Base-by-base conservation (phyloP, 2,888 invertebrate species). In the Apodemia zela region DNA sequence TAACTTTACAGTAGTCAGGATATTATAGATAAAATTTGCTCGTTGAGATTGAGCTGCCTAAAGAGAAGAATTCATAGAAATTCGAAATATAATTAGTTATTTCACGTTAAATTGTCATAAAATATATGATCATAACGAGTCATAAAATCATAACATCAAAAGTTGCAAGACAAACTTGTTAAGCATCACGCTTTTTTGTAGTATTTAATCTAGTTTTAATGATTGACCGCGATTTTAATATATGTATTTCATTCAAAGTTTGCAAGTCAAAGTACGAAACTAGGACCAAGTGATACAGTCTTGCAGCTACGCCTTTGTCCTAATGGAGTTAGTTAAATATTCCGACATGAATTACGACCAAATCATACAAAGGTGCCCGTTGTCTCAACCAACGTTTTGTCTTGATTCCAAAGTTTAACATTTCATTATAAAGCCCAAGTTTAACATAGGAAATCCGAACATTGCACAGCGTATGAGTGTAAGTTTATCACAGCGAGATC, bases 201-300 rank as follows among this genome's bases (percentile, higher is more conserved):
- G 3, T 49, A 15, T 18, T 17, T 58, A 64, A 59, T 68, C 64
- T 63, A 66, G 59, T 59, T 63, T 49, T 45, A 60, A 64, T 21
- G 35, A 29, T 58, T 45, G 67, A 63, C 61, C 67, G 65, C 64
- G 66, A 64, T 61, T 65, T 62, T 67, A 68, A 71, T 68, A 65
- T 67, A 71, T 42, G 42, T 72, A 71, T 68, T 71, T 73, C 68
- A 71, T 64, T 72, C 62, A 67, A 71, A 72, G 65, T 73, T 72
- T 66, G 68, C 69, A 70, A 73, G 69, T 70, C 66, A 66, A 70
- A 73, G 71, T 75, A 69, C 59, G 69, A 70, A 75, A 79, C 75
- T 79, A 75, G 62, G 60, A 21, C 18, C 51, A 69, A 64, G 70
- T 70, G 69, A 70, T 69, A 69, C 62, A 51, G 62, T 71, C 71